A percentile compares a stretch with the other conserved stretches of the same genome.
These are phyloP conservation scores for Sclerodermus sp. DNA, from an alignment of 2,888 invertebrate genomes.

Conservation along the genomic window DNA sequence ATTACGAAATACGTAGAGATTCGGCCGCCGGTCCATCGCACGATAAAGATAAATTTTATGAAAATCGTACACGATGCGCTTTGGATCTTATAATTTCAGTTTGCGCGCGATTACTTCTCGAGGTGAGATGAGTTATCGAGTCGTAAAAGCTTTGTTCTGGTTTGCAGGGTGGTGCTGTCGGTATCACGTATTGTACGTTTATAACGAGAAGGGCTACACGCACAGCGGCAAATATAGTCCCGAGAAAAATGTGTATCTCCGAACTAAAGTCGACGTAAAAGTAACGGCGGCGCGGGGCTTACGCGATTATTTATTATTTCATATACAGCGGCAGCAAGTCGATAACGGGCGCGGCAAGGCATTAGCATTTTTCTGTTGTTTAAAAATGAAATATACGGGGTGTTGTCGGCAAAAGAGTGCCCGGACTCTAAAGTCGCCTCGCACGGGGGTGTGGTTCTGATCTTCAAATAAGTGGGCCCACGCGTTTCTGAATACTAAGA, in stretches of 20 bases:
- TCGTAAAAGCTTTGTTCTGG: slow-evolving; percentile 14
- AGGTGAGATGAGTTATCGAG: slow-evolving; percentile 20
- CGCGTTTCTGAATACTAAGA: slow-evolving; percentile 55
- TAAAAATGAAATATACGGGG: slow-evolving; percentile 57
- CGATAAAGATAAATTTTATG: too few species aligned
- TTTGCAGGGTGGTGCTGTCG: slow-evolving; percentile 4
- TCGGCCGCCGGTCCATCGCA: too few species aligned
- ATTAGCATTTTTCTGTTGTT: slow-evolving; percentile 59
- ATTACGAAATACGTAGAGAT: too few species aligned
- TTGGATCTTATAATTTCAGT: too few species aligned
- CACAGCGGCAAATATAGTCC: slow-evolving; percentile 22
- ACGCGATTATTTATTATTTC: slow-evolving; percentile 52
- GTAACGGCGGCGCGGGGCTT: slow-evolving; percentile 43
- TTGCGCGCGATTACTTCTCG: slow-evolving; percentile 5
- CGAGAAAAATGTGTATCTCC: slow-evolving; percentile 34
- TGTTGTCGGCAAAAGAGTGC: slow-evolving; percentile 40
- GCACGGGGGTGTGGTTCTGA: slow-evolving; percentile 39
- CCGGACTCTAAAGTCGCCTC: slow-evolving; percentile 35
- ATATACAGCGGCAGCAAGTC: slow-evolving; percentile 41
- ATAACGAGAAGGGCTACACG: slow-evolving; percentile 26
- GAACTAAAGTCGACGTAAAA: slow-evolving; percentile 43
- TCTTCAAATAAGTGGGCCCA: slow-evolving; percentile 57
- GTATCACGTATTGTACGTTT: slow-evolving; percentile 34
- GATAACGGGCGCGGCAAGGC: slow-evolving; percentile 43
- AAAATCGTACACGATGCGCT: too few species aligned